Base-by-base conservation (phyloP, 1,140 invertebrate species). In the Leptestheria dahalacensis region DNA sequence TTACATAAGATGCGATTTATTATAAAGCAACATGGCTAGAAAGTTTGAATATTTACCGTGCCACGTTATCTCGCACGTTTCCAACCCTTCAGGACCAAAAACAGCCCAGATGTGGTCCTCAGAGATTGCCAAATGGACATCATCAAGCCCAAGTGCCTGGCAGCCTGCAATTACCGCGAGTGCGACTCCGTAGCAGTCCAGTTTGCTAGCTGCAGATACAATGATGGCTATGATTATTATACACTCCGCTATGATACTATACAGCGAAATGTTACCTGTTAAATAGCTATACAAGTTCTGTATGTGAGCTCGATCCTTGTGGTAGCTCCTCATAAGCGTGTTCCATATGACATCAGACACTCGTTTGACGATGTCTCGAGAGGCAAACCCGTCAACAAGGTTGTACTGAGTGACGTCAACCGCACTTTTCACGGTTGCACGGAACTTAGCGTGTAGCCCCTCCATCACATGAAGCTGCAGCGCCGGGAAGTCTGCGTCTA, bases 101-200 rank as follows among this genome's bases (percentile, higher is more conserved):
- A 91, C 84, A 59, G 96, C 90, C 93, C 93, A 97, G 1, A 91
- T 91, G 75, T 97, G 93, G 72, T 97, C 92, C 74, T 97, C 93
- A 3, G 91, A 94, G 63, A 96, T 76, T 12, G 91, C 89, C 53
- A 97, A 74, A 71, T 94, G 91, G 2, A 96, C 91, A 77, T 96
- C 92, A 64, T 81, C 79, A 68, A 86, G 90, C 1, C 88, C 88
- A 15, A 97, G 71, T 2, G 88, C 78, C 68, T 88, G 85, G 72
- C 88, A 93, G 1, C 86, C 91, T 24, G 91, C 91, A 4, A 94
- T 89, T 21, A 93, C 89, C 15, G 89, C 90, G 73, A 93, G 85
- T 0, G 92, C 91, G 1, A 96, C 89, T 59, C 93, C 93, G 74
- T 95, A 96, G 71, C 91, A 93, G 69, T 97, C 92, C 57, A 97